Evolutionary conservation across 2,797 vertebrate species (phyloP), one percentile per base, ranked within the genome.

Genomic region (Esox lucius): DNA sequence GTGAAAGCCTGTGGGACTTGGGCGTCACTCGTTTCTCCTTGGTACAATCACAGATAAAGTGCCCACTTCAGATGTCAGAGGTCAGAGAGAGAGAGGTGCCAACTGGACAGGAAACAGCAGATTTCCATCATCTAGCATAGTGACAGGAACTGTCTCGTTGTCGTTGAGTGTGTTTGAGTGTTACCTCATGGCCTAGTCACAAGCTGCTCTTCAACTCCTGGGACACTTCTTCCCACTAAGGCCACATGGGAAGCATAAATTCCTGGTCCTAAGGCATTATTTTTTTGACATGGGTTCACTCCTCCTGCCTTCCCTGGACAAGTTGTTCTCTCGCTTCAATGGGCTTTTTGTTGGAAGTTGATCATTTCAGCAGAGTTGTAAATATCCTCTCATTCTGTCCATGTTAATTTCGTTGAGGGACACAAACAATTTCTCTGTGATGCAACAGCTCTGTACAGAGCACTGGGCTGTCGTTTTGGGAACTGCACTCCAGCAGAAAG

Each of bases 61-160:
- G 24, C 24, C 22, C 49, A 75, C n/a, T 53, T 61, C 49, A 69
- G 22, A 31, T 31, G 72, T 42, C 35, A 75, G n/a, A 59, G 64
- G 53, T 61, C 67, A 48, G 35, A 3, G 67, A 5, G 56, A 61
- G 56, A 26, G 56, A 22, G 53, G 68, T 12, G 39, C 42, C 68
- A 24, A 15, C 22, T 24, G 19, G 33, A 75, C 16, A 75, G 67
- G 73, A 68, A 16, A 33, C 64, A 53, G 62, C 19, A 73, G 46
- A 28, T 68, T 26, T 68, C 31, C 33, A 39, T 31, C 33, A 28
- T 71, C 15, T 22, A 66, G n/a, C 49, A 13, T 26, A 42, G 33
- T 7, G 73, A 69, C 42, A 69, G 35, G 22, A 65, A 48, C 12
- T 68, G 66, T 68, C 66, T 68, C 12, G 35, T 3, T 42, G 66